Evolutionary conservation across 2,113 vertebrate genomes (phyloP), one percentile per base, ranked within the genome.

Genomic region (Alligator sinensis): DNA sequence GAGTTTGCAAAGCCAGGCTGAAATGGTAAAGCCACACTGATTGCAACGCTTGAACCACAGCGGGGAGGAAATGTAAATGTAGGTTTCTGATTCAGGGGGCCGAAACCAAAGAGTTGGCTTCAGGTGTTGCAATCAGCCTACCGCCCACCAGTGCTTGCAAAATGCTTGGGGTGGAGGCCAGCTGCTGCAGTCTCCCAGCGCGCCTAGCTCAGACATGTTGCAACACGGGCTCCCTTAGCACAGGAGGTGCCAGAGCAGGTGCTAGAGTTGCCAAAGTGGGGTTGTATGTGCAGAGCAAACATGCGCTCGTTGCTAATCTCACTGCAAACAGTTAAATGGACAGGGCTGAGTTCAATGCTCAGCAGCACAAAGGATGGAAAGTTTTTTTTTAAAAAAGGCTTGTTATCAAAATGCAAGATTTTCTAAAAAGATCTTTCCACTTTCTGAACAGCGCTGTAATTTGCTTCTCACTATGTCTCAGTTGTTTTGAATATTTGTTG

Each of bases 21-120:
- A 22, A 27, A 17, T 8, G 5, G 1, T 57, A 2, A 0, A 74
- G 70, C 72, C 15, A 27, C 18, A 7, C 4, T 28, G 12, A 25
- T 30, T 5, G 47, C 78, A 4, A 0, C 1, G 11, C 16, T 55
- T 5, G 0, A 18, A 6, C 7, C 76, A 8, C 15, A 0, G 8
- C 9, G 2, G 61, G 30, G 2, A 55, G 47, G 24, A 24, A 11
- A 4, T 47, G 24, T 4, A 54, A 38, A 59, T 2, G 30, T 5
- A 4, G 5, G 47, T 34, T 0, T 24, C 3, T 10, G 2, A 47
- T 22, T 1, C 2, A 47, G 7, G 24, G 34, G 61, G 24, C 47
- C 19, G 3, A 75, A 55, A 1, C 28, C 5, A 27, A 3, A 16
- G 27, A 1, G 10, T 15, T 6, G 0, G 1, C 24, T 75, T 4